Conservation (phyloP, 2,888 invertebrate species). For the Acleris holmiana region DNA sequence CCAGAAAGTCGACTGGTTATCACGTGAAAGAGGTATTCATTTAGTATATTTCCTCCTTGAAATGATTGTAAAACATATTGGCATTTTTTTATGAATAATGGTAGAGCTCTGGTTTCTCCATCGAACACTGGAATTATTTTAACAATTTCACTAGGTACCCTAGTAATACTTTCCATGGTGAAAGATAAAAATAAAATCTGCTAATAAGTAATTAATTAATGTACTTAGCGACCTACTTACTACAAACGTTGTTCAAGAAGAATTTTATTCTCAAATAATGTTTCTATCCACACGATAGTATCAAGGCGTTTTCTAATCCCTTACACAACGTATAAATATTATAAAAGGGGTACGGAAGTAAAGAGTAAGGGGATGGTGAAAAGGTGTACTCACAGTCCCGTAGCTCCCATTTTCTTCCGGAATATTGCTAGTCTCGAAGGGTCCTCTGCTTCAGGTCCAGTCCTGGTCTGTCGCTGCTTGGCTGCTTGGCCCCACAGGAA, state of each 20-base stretch:
- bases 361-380: slow-evolving; percentile 15
- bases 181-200: neutral
- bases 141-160: slow-evolving; percentile 1
- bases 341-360: slow-evolving; percentile 6
- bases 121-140: slow-evolving; percentile 1
- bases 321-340: slow-evolving; percentile 5
- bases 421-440: neutral
- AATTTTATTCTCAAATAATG: neutral
- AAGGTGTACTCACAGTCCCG: slow-evolving; percentile 17
- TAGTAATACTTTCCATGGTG: neutral
- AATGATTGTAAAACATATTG: slow-evolving; percentile 27
- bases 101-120: slow-evolving; percentile 7
- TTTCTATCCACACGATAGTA: neutral
- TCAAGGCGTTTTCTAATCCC: neutral
- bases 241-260: neutral
- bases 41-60: slow-evolving; percentile 20
- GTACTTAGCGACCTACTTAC: neutral
- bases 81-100: slow-evolving; percentile 33
- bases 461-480: neutral
- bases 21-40: slow-evolving; percentile 38
- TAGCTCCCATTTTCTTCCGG: slow-evolving; percentile 4
- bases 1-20: slow-evolving; percentile 37
- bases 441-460: slow-evolving; percentile 6
- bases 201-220: neutral
- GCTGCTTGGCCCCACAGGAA: neutral